A percentile compares a stretch with the other conserved stretches of the same genome.
Evolutionary conservation across 1,140 invertebrate species (phyloP).

Genomic region (Acyrthosiphon pisum): DNA sequence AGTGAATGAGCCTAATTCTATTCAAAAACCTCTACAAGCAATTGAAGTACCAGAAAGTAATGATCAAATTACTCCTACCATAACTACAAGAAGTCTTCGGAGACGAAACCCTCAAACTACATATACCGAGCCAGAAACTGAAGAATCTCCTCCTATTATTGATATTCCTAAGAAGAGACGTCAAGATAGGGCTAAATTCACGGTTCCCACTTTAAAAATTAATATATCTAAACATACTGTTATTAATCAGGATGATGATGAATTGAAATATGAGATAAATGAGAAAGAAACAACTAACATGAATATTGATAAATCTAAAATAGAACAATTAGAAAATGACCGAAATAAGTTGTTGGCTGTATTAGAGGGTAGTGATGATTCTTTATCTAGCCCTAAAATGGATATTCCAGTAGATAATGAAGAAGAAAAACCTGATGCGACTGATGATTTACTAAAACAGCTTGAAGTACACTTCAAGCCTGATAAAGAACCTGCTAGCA

Average conservation of each 20-base stretch:
- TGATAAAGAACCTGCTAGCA: neutral
- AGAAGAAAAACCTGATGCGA: constrained; percentile 6
- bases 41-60: constrained; percentile 54
- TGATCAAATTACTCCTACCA: constrained; percentile 55
- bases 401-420: constrained; percentile 1
- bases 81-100: constrained; percentile 57
- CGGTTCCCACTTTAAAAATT: constrained; percentile 46
- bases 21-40: constrained; percentile 46
- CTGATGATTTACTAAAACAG: constrained; percentile 28
- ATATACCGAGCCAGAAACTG: constrained; percentile 58
- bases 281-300: neutral
- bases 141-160: constrained; percentile 49
- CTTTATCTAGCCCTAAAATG: constrained; percentile 33
- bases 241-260: constrained; percentile 4
- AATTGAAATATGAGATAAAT: constrained; percentile 23
- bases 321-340: constrained; percentile 58
- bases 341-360: constrained; percentile 59
- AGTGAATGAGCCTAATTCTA: constrained; percentile 59
- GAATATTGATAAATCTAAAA: constrained; percentile 38
- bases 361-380: constrained; percentile 59
- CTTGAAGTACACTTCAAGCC: constrained; percentile 42
- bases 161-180: constrained; percentile 51
- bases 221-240: constrained; percentile 50
- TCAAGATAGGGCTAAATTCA: constrained; percentile 45
- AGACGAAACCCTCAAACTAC: constrained; percentile 52